Conservation (phyloP, 2,797 vertebrate species). For the Okamejei kenojei region DNA sequence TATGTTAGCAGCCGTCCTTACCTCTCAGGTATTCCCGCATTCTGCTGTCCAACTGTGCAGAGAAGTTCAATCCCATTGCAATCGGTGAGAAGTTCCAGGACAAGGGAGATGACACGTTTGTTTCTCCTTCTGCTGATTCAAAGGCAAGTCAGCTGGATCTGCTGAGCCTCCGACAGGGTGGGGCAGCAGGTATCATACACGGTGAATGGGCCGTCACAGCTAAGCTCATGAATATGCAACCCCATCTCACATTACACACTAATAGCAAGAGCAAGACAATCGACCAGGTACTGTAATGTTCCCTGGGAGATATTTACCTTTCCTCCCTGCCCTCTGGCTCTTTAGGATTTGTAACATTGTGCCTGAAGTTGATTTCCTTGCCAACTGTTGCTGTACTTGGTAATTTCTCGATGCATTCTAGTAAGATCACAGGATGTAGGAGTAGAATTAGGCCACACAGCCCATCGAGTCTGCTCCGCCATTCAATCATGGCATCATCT, state of each 20-base stretch:
- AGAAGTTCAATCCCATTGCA: not conserved
- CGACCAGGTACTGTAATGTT: not conserved
- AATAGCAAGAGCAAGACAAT: not conserved
- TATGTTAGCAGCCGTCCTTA: not conserved
- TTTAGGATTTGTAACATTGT: not conserved
- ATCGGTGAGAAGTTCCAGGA: not conserved
- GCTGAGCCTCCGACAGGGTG: not conserved
- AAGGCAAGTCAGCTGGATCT: not conserved
- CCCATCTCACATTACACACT: not conserved
- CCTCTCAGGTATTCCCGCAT: not conserved
- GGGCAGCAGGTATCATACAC: not conserved
- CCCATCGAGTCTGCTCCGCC: too few relatives aligned
- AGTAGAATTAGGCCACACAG: too few relatives aligned
- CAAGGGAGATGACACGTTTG: not conserved
- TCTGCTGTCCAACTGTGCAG: not conserved
- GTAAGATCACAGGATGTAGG: too few relatives aligned
- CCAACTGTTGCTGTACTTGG: not conserved
- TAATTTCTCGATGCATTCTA: not conserved
- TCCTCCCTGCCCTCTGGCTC: not conserved
- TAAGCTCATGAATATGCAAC: constrained; percentile 1
- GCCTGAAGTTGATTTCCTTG: too few relatives aligned
- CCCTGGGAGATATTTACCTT: not conserved
- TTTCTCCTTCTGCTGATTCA: not conserved
- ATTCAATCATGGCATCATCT: too few relatives aligned
- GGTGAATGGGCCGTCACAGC: not conserved